phyloP scores from a whole-genome alignment of 2,797 vertebrate species.

The Gymnothorax reevesii region DNA sequence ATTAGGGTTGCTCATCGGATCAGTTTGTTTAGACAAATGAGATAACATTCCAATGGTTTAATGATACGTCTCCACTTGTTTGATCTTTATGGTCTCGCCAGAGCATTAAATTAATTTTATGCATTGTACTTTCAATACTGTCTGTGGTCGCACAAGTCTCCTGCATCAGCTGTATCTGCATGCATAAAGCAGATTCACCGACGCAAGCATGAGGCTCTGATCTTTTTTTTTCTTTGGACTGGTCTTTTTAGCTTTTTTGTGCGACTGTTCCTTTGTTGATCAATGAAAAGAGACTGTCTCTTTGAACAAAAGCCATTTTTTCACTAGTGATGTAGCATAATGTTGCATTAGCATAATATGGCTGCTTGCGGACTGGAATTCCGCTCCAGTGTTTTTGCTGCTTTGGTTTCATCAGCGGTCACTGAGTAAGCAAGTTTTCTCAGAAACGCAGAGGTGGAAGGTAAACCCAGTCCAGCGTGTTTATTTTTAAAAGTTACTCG shows the following conservation, averaged over 20 bases:
- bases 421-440: slow-evolving; percentile 59
- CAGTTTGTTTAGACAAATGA: slow-evolving; percentile 99
- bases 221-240: slow-evolving; percentile 51
- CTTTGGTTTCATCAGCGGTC: slow-evolving; percentile 43
- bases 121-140: slow-evolving; percentile 69
- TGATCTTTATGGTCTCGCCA: slow-evolving; percentile 93
- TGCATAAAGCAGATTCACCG: slow-evolving; percentile 50
- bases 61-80: slow-evolving; percentile 95
- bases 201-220: slow-evolving; percentile 57
- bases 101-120: slow-evolving; percentile 93
- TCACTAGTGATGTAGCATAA: slow-evolving; percentile 60
- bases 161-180: slow-evolving; percentile 38
- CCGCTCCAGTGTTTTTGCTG: slow-evolving; percentile 52
- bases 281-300: slow-evolving; percentile 69
- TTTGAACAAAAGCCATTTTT: slow-evolving; percentile 57
- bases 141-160: slow-evolving; percentile 24
- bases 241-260: slow-evolving; percentile 32
- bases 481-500: slow-evolving; percentile 47
- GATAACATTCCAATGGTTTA: slow-evolving; percentile 88
- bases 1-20: slow-evolving; percentile 94
- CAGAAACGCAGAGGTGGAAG: slow-evolving; percentile 55
- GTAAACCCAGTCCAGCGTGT: slow-evolving; percentile 68
- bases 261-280: slow-evolving; percentile 60
- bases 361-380: slow-evolving; percentile 50
- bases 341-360: slow-evolving; percentile 62